Percentiles rank a stretch among this genome's conserved stretches.
Evolutionary conservation across 2,888 invertebrate species (phyloP).

Genomic region (Stenichneumon culpator): DNA sequence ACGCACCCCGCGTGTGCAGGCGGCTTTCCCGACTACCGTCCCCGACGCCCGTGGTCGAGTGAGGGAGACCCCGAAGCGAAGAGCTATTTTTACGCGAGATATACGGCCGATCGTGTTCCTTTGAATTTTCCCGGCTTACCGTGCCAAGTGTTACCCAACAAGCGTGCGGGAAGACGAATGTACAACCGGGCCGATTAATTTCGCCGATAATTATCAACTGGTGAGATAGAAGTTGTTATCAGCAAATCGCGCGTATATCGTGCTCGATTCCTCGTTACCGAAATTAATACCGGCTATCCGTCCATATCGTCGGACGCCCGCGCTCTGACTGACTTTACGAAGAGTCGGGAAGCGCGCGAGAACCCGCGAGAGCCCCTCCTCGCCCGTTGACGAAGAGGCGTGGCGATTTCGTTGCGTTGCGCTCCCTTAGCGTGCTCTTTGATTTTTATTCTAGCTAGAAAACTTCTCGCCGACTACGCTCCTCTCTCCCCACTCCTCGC

Average conservation of each 20-base stretch:
- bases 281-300: slow-evolving; percentile 62
- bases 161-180: slow-evolving; percentile 1
- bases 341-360: slow-evolving; percentile 69
- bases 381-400: slow-evolving; percentile 12
- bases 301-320: slow-evolving; percentile 76
- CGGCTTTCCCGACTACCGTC: not conserved
- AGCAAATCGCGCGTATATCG: not conserved
- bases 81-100: slow-evolving; percentile 59
- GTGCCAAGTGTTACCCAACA: slow-evolving; percentile 65
- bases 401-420: slow-evolving; percentile 16
- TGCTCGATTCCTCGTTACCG: slow-evolving; percentile 23
- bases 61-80: not conserved
- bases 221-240: not conserved
- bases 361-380: slow-evolving; percentile 35
- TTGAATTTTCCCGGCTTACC: slow-evolving; percentile 43
- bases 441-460: slow-evolving; percentile 1
- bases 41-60: not conserved
- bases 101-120: slow-evolving; percentile 44
- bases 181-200: not conserved
- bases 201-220: not conserved
- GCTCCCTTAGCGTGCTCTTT: slow-evolving; percentile 15
- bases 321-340: slow-evolving; percentile 81
- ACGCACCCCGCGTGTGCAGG: not conserved
- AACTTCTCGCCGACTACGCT: not conserved
- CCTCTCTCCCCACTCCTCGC: not conserved